Evolutionary conservation across 2,113 vertebrate species (phyloP).

Genomic region (Mionectes macconnelli): DNA sequence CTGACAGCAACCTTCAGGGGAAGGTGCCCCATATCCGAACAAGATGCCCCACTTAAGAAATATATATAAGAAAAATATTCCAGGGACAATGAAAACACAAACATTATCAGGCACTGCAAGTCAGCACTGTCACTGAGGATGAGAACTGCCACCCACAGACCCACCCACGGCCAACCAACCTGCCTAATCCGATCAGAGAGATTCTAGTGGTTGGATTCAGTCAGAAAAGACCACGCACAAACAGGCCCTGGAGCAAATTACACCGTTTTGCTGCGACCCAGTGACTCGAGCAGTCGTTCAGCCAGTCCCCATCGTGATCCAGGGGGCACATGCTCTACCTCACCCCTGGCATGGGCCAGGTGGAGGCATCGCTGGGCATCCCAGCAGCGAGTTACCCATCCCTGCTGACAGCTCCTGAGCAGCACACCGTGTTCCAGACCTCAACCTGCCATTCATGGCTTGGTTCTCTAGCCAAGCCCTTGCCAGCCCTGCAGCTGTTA

Average conservation of each 20-base stretch:
- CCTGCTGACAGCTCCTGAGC: background rate
- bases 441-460: background rate
- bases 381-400: background rate
- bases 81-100: background rate
- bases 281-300: too few relatives aligned
- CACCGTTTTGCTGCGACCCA: too few relatives aligned
- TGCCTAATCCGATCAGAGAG: background rate
- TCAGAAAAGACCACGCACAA: background rate
- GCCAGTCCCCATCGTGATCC: background rate
- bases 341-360: background rate
- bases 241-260: background rate
- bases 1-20: background rate
- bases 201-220: background rate
- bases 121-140: background rate
- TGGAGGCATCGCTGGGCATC: background rate
- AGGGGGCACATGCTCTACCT: background rate
- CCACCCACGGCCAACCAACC: background rate
- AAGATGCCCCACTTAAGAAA: background rate
- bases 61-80: background rate
- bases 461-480: background rate
- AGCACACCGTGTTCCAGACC: background rate
- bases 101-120: background rate
- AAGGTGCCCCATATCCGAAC: background rate
- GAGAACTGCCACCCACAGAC: background rate
- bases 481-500: background rate